Percentiles rank a stretch among this genome's conserved stretches.
Conservation (phyloP, 1,140 invertebrate genomes). For the Brachionus rubens region DNA sequence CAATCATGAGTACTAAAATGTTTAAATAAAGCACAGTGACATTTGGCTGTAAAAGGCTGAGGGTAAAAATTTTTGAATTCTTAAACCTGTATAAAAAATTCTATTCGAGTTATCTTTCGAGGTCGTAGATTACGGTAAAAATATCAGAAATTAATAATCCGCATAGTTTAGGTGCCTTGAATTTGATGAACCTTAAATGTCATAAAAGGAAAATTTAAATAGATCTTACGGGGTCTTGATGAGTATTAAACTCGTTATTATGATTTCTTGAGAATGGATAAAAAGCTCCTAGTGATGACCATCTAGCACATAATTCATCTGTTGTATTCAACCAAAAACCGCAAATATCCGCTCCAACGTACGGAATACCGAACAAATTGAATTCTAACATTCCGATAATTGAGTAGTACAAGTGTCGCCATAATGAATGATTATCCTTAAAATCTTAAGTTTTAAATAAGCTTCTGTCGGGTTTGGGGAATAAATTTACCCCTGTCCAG, state of each 20-base stretch:
- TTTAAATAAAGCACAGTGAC: too few relatives aligned
- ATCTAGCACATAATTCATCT: constrained; percentile 62
- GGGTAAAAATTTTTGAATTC: too few relatives aligned
- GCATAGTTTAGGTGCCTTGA: too few relatives aligned
- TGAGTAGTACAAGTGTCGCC: constrained; percentile 55
- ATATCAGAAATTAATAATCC: too few relatives aligned
- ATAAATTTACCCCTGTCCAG: constrained; percentile 80
- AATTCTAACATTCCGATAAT: constrained; percentile 49
- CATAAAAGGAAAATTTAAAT: neutral
- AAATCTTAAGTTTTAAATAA: too few relatives aligned
- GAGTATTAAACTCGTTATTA: constrained; percentile 48
- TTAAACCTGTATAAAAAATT: too few relatives aligned
- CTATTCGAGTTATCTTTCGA: too few relatives aligned
- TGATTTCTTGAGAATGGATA: constrained; percentile 61
- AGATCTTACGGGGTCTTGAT: constrained; percentile 53
- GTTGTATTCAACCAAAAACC: constrained; percentile 78
- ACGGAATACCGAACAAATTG: constrained; percentile 57
- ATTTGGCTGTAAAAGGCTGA: too few relatives aligned
- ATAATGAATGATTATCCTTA: constrained; percentile 54
- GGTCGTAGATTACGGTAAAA: too few relatives aligned
- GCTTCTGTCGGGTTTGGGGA: too few relatives aligned
- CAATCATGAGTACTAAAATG: too few relatives aligned
- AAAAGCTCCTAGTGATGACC: constrained; percentile 65
- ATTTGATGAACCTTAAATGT: too few relatives aligned
- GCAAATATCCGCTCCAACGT: constrained; percentile 85